phyloP scores from a whole-genome alignment of 2,797 vertebrate genomes.

The Eptatretus atami region DNA sequence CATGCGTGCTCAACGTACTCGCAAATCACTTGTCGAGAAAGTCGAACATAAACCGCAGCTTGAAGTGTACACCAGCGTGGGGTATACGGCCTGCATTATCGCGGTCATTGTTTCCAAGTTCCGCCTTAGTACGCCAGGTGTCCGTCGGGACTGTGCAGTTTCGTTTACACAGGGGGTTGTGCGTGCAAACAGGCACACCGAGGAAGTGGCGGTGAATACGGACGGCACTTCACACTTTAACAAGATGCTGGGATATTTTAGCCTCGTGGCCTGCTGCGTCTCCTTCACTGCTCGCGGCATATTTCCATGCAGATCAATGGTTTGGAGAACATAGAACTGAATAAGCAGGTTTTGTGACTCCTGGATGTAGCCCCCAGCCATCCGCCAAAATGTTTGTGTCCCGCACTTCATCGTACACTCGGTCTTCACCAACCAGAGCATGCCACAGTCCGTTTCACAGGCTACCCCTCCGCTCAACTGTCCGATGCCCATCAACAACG shows the following conservation, averaged over 20 bases:
- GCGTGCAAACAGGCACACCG: slow-evolving; percentile 34
- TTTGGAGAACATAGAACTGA: slow-evolving; percentile 88
- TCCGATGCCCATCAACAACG: slow-evolving; percentile 87
- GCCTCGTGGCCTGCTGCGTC: slow-evolving; percentile 61
- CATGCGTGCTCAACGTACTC: slow-evolving; percentile 85
- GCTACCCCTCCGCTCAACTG: slow-evolving; percentile 84
- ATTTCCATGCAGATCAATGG: slow-evolving; percentile 98
- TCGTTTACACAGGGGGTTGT: not conserved
- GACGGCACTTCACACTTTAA: slow-evolving; percentile 83
- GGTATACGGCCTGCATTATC: slow-evolving; percentile 21
- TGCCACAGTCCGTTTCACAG: too few species aligned
- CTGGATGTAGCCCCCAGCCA: too few species aligned
- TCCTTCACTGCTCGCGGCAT: slow-evolving; percentile 75
- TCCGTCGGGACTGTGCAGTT: not conserved
- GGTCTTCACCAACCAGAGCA: slow-evolving; percentile 27
- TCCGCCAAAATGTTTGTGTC: too few species aligned
- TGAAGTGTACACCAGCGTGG: slow-evolving; percentile 93
- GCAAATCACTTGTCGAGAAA: slow-evolving; percentile 87
- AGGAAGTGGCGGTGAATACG: slow-evolving; percentile 90
- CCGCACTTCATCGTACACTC: too few species aligned
- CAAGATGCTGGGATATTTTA: slow-evolving; percentile 97
- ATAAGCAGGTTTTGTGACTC: slow-evolving; percentile 61
- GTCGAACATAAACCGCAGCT: slow-evolving; percentile 95
- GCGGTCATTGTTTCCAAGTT: too few species aligned
- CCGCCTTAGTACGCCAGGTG: not conserved